Evolutionary conservation across 2,797 vertebrate genomes (phyloP), one percentile per base, ranked within the genome.

Genomic region (Caiman crocodilus): DNA sequence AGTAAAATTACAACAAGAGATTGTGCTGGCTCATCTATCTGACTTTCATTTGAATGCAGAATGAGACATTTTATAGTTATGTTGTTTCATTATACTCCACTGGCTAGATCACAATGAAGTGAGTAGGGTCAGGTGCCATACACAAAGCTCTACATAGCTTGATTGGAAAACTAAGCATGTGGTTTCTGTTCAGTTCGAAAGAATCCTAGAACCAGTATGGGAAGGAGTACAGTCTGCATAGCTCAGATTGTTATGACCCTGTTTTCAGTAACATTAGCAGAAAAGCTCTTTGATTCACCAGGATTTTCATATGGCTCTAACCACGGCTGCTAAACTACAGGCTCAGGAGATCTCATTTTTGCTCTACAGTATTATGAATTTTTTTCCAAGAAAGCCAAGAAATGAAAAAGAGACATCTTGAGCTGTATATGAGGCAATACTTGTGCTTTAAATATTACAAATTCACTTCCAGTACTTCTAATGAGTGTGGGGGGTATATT

Each of bases 11-110:
- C 17, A 90, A 76, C 23, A 91, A 23, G 80, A 79, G 28, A 26
- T 76, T 69, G 56, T 85, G n/a, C 16, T 82, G 83, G 59, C 71
- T 82, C 78, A 95, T 93, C 61, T 88, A 87, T 87, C 87, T 77
- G 85, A 11, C 57, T 80, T 89, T 55, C 14, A 12, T 80, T 89
- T 94, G 90, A 90, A 96, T 87, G 50, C 56, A 79, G 67, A 96
- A 59, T 5, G 76, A 79, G 83, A 55, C 63, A 85, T 83, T 85
- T 80, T 69, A 55, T 77, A 56, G 78, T 64, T 92, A 15, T 75
- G 63, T 67, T 85, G 56, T 91, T 82, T 88, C 88, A 30, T 86
- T 89, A 16, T 58, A 67, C 57, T 55, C 94, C 58, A 10, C 58
- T n/a, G 81, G 59, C 57, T 93, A 63, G 79, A 76, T 82, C 7